Evolutionary conservation across 2,113 vertebrate species (phyloP).

Genomic region (Pantherophis guttatus): DNA sequence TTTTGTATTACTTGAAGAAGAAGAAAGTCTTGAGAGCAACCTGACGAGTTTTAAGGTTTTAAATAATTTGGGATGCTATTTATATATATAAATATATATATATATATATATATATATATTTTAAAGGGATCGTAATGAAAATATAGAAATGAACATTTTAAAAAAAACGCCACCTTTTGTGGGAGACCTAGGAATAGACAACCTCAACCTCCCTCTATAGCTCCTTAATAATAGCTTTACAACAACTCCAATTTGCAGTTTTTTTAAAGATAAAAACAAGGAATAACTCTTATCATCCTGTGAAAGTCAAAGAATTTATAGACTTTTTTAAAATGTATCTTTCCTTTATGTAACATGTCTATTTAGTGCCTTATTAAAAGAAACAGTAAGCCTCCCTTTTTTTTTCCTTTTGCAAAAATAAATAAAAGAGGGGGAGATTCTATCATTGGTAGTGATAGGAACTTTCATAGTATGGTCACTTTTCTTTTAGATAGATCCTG

Average conservation of each 20-base stretch:
- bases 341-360: conserved; percentile 65
- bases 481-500: conserved; percentile 39
- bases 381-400: conserved; percentile 43
- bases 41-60: conserved; percentile 55
- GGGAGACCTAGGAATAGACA: conserved; percentile 47
- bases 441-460: conserved; percentile 17
- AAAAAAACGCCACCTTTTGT: background rate
- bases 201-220: conserved; percentile 22
- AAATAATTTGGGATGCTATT: conserved; percentile 53
- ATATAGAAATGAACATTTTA: conserved; percentile 33
- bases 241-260: conserved; percentile 46
- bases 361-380: conserved; percentile 75
- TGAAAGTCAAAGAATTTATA: conserved; percentile 45
- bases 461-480: conserved; percentile 46
- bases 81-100: conserved; percentile 50
- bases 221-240: conserved; percentile 56
- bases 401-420: background rate
- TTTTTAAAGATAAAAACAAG: conserved; percentile 32
- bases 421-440: conserved; percentile 10
- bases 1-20: conserved; percentile 71
- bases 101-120: conserved; percentile 47
- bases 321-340: conserved; percentile 47
- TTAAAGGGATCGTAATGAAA: conserved; percentile 35
- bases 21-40: background rate
- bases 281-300: conserved; percentile 33